Evolutionary conservation across 2,888 invertebrate species (phyloP).

Genomic region (Tiliacea citrago): DNA sequence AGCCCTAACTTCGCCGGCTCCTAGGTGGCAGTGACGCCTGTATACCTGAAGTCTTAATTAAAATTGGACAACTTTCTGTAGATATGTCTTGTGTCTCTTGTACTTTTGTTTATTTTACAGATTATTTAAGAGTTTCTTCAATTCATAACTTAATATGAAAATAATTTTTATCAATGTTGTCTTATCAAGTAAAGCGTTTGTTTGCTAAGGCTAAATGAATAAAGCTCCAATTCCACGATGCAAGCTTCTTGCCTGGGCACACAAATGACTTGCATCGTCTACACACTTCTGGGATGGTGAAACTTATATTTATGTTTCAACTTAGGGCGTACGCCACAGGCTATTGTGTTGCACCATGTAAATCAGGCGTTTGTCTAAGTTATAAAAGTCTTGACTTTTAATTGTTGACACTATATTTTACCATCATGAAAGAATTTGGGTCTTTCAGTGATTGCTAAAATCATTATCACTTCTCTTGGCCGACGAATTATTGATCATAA

Average conservation of each 20-base stretch:
- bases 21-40: not conserved
- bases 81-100: not conserved
- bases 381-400: not conserved
- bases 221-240: not conserved
- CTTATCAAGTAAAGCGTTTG: not conserved
- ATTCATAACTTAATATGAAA: not conserved
- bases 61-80: not conserved
- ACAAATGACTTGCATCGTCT: not conserved
- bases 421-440: not conserved
- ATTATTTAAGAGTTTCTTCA: not conserved
- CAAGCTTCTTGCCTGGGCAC: not conserved
- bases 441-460: not conserved
- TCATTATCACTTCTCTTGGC: not conserved
- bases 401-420: not conserved
- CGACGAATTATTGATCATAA: not conserved
- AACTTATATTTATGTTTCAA: not conserved
- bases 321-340: not conserved
- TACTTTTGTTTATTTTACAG: not conserved
- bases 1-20: slow-evolving; percentile 16
- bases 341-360: not conserved
- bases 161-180: not conserved
- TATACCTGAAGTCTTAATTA: not conserved
- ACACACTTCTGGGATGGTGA: not conserved
- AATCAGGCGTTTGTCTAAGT: not conserved
- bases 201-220: not conserved